Conservation (phyloP, 2,888 invertebrate species). For the Tipula vernalis region DNA sequence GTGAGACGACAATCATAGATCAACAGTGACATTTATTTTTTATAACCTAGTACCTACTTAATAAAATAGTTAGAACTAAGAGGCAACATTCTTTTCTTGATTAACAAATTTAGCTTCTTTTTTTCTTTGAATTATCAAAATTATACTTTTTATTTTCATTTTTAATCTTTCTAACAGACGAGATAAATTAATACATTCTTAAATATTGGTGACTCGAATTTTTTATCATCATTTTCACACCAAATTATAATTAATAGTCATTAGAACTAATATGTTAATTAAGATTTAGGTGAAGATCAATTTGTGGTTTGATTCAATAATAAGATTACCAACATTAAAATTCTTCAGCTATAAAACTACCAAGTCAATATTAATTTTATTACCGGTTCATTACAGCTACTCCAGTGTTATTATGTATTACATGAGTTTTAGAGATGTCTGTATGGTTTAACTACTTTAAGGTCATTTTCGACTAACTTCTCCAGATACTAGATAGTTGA, state of each 20-base stretch:
- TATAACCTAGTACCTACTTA: background rate
- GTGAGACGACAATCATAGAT: background rate
- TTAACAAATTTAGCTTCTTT: background rate
- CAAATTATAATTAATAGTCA: background rate
- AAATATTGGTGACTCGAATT: background rate
- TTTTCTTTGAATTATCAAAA: background rate
- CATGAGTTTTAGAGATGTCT: too few relatives aligned
- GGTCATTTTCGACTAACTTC: too few relatives aligned
- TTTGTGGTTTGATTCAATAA: background rate
- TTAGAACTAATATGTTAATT: background rate
- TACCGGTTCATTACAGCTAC: too few relatives aligned
- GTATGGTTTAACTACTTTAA: too few relatives aligned
- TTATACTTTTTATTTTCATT: background rate
- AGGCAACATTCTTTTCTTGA: background rate
- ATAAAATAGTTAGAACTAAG: background rate
- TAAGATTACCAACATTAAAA: background rate
- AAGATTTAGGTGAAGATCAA: background rate
- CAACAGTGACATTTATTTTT: background rate
- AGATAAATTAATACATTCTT: background rate
- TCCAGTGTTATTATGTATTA: too few relatives aligned
- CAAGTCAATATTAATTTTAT: too few relatives aligned
- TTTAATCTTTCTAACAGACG: background rate
- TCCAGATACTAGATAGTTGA: too few relatives aligned
- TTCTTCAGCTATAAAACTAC: too few relatives aligned
- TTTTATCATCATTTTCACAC: background rate